phyloP scores from a whole-genome alignment of 1,140 invertebrate species.

The Orchesella cincta region DNA sequence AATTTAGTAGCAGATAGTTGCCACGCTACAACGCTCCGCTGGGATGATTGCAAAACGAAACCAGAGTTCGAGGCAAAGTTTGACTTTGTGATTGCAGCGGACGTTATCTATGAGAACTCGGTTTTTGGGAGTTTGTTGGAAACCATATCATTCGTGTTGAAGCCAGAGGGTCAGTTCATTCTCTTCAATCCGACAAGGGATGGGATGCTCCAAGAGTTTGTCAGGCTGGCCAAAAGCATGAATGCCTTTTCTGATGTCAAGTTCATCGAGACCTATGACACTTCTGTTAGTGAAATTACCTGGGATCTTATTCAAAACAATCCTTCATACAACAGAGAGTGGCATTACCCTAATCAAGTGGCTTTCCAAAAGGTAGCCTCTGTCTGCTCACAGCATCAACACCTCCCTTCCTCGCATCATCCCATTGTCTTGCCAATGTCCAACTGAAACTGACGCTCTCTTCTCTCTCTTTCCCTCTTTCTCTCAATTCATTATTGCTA shows the following conservation, averaged over 20 bases:
- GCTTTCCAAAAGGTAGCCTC: slow-evolving; percentile 11
- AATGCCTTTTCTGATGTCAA: slow-evolving; percentile 16
- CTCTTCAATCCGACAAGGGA: slow-evolving; percentile 34
- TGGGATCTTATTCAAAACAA: not conserved
- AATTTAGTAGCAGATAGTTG: not conserved
- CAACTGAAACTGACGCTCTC: too few relatives aligned
- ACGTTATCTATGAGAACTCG: slow-evolving; percentile 28
- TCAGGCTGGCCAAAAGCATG: not conserved
- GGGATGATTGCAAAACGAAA: not conserved
- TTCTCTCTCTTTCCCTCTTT: too few relatives aligned
- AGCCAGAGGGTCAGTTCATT: slow-evolving; percentile 34
- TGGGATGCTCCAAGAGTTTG: slow-evolving; percentile 25
- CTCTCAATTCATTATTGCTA: too few relatives aligned
- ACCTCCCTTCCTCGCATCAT: too few relatives aligned
- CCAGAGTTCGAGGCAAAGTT: slow-evolving; percentile 8
- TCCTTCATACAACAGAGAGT: slow-evolving; percentile 9
- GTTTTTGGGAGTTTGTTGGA: slow-evolving; percentile 22
- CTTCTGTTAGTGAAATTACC: not conserved
- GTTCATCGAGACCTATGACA: slow-evolving; percentile 28
- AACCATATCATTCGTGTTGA: slow-evolving; percentile 17
- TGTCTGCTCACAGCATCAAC: too few relatives aligned
- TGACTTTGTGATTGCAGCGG: slow-evolving; percentile 33
- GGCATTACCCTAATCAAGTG: slow-evolving; percentile 36
- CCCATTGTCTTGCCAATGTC: too few relatives aligned
- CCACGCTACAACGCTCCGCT: slow-evolving; percentile 7